Evolutionary conservation across 2,797 vertebrate species (phyloP).

Genomic region (Pristis pectinata): DNA sequence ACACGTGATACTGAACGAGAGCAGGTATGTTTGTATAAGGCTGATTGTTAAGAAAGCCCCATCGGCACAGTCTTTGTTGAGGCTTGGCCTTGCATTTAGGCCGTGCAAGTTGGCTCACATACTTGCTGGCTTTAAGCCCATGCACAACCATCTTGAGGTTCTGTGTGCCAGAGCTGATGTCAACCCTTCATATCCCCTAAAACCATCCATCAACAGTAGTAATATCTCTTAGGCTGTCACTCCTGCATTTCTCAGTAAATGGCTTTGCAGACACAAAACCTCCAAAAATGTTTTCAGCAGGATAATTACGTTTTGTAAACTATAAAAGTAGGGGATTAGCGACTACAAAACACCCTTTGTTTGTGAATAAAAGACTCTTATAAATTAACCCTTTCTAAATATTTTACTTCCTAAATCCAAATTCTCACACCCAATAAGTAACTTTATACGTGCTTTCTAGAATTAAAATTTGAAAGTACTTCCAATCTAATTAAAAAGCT

Average conservation of each 20-base stretch:
- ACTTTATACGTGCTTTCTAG: not conserved
- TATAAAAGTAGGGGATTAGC: constrained; percentile 30
- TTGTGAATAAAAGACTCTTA: not conserved
- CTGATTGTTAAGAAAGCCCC: constrained; percentile 35
- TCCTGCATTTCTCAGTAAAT: constrained; percentile 32
- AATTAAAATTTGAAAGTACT: not conserved
- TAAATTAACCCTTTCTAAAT: constrained; percentile 28
- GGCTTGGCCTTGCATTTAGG: constrained; percentile 31
- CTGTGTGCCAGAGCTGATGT: constrained; percentile 40
- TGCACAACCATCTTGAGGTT: constrained; percentile 39
- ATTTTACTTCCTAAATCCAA: not conserved
- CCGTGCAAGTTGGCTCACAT: constrained; percentile 37
- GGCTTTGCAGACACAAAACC: constrained; percentile 17
- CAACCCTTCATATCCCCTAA: constrained; percentile 40
- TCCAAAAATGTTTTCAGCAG: constrained; percentile 28
- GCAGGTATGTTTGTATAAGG: constrained; percentile 32
- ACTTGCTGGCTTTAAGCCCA: constrained; percentile 38
- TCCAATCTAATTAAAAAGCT: not conserved
- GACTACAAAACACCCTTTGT: constrained; percentile 34
- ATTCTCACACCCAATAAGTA: constrained; percentile 8
- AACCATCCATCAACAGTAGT: constrained; percentile 41
- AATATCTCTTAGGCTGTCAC: constrained; percentile 39
- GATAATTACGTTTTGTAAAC: constrained; percentile 35
- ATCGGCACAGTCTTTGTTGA: constrained; percentile 32
- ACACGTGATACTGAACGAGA: constrained; percentile 20